phyloP scores from a whole-genome alignment of 2,797 vertebrate species.

The Choloepus didactylus region DNA sequence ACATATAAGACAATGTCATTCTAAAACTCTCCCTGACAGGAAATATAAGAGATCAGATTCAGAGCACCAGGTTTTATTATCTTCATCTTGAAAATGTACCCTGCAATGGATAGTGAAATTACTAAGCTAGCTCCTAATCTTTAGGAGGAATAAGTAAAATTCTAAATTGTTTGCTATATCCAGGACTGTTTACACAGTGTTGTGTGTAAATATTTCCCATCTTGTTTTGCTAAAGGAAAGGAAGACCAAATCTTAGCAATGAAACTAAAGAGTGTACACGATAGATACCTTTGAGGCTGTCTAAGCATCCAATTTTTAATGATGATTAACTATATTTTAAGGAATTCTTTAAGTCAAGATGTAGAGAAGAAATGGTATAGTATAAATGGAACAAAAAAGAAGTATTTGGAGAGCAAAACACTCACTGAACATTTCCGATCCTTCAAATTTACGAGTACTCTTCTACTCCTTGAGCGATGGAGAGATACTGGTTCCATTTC shows the following conservation, averaged over 20 bases:
- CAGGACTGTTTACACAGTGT: not conserved
- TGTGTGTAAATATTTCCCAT: not conserved
- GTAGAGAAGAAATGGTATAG: not conserved
- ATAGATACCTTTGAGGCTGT: not conserved
- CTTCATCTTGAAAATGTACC: not conserved
- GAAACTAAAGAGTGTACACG: not conserved
- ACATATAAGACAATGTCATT: not conserved
- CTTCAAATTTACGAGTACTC: not conserved
- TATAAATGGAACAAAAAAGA: not conserved
- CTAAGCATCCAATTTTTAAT: not conserved
- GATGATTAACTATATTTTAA: not conserved
- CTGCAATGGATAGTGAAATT: constrained; percentile 46
- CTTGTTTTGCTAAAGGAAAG: not conserved
- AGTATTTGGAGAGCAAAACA: not conserved
- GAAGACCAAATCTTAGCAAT: not conserved
- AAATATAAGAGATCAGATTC: constrained; percentile 8
- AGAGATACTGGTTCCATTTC: not conserved
- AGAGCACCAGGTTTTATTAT: not conserved
- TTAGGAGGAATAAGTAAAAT: not conserved
- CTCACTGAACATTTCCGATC: not conserved
- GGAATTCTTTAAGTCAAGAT: constrained; percentile 19
- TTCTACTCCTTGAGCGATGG: not conserved
- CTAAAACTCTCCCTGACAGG: not conserved
- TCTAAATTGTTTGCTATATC: not conserved
- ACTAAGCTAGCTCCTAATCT: not conserved